Percentiles rank a stretch among this genome's conserved stretches.
phyloP scores from a whole-genome alignment of 2,797 vertebrate species.

The Capromys pilorides region DNA sequence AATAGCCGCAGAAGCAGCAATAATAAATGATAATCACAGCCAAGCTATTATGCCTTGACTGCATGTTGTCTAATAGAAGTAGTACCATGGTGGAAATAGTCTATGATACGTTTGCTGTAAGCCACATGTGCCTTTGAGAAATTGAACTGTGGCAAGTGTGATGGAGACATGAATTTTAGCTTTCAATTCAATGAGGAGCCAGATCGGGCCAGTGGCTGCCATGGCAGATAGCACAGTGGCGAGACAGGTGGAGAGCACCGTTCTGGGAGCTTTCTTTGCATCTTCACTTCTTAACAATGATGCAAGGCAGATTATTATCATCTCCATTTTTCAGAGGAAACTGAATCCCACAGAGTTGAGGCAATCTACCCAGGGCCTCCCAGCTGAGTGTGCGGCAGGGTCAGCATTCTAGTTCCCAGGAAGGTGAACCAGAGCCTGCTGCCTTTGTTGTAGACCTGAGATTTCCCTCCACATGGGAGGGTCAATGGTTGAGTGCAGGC shows the following conservation, averaged over 20 bases:
- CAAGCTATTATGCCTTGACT: neutral
- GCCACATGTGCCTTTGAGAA: neutral
- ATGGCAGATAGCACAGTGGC: no score
- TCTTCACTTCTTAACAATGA: neutral
- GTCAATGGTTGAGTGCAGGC: neutral
- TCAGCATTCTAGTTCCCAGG: neutral
- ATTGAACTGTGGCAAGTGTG: neutral
- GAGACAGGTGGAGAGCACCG: neutral
- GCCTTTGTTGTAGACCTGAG: neutral
- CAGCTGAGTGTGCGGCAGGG: neutral
- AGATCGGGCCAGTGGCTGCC: neutral
- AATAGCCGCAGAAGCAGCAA: neutral
- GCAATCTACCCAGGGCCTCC: neutral
- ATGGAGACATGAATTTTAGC: neutral
- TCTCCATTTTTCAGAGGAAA: slow-evolving; percentile 10
- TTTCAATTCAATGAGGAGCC: slow-evolving; percentile 16
- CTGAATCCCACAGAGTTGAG: neutral
- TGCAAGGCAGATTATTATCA: neutral
- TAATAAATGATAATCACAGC: neutral
- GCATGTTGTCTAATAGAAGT: neutral
- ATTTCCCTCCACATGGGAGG: neutral
- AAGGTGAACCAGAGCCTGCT: neutral
- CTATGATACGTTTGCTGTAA: neutral
- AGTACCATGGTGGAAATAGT: neutral
- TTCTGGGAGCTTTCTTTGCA: neutral